Conservation (phyloP, 2,797 vertebrate genomes). For the Neosilurus mollespiculum region DNA sequence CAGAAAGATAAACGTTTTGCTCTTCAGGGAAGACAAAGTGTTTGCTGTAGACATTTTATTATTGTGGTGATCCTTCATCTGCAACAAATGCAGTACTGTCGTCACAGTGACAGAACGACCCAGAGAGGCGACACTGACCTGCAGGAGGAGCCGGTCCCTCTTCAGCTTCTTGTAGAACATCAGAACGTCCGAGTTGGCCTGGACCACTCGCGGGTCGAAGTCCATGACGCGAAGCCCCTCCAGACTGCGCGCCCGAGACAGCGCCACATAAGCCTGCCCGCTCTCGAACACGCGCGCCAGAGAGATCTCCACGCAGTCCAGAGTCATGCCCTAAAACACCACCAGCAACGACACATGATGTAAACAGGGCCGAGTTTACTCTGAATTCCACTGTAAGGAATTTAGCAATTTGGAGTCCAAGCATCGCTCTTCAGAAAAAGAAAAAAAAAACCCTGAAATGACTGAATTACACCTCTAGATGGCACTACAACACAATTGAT, state of each 20-base stretch:
- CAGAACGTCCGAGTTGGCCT: constrained; percentile 83
- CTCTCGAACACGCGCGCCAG: constrained; percentile 91
- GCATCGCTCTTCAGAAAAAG: background rate
- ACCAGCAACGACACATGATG: background rate
- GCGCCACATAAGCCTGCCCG: constrained; percentile 93
- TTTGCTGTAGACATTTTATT: background rate
- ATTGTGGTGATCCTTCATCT: background rate
- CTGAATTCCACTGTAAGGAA: background rate
- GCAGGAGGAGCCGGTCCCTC: constrained; percentile 72
- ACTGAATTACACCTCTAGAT: background rate
- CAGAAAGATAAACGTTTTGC: background rate
- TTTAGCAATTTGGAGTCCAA: background rate
- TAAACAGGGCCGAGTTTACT: background rate
- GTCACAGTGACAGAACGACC: background rate
- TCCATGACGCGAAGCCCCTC: constrained; percentile 90
- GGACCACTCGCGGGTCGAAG: constrained; percentile 85
- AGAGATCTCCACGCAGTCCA: constrained; percentile 97
- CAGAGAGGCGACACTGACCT: constrained; percentile 66
- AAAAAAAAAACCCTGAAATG: background rate
- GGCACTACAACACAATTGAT: background rate
- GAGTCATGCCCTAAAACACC: constrained; percentile 85
- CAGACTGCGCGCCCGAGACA: constrained; percentile 88
- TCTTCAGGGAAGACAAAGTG: background rate
- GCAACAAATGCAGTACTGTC: background rate
- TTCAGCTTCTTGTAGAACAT: constrained; percentile 82